Evolutionary conservation across 2,113 vertebrate species (phyloP).

Genomic region (human (Homo sapiens)): DNA sequence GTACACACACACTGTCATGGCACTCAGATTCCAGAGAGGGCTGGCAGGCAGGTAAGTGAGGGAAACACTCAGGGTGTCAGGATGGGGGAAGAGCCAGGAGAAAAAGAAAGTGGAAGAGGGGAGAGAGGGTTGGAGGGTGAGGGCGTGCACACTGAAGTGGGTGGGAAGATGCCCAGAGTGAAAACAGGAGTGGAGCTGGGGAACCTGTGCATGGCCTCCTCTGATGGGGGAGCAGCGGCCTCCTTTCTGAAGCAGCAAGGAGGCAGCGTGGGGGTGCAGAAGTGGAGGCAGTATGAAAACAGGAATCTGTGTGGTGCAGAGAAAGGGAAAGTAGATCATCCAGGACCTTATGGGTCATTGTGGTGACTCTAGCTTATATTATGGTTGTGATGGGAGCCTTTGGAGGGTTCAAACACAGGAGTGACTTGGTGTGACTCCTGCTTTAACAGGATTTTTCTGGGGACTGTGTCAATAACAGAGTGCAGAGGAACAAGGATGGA

Average conservation of each 20-base stretch:
- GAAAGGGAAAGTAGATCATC: neutral
- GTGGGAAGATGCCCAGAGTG: neutral
- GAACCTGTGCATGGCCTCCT: neutral
- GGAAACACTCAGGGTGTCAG: too few species aligned
- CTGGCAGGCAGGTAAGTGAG: neutral
- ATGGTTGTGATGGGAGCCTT: neutral
- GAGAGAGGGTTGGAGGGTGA: neutral
- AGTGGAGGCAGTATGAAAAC: neutral
- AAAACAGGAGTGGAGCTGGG: rapidly evolving
- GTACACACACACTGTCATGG: neutral
- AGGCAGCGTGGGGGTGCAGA: rapidly evolving
- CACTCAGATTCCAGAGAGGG: neutral
- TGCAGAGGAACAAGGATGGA: neutral
- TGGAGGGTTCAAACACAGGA: neutral
- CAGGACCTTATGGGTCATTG: neutral
- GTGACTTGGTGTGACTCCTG: neutral
- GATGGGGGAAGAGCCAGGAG: neutral
- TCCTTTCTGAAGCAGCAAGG: neutral
- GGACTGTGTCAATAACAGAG: neutral
- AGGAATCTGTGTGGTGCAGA: too few species aligned
- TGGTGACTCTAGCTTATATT: neutral
- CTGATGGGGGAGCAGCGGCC: too few species aligned
- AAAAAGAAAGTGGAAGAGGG: neutral
- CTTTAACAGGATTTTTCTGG: neutral
- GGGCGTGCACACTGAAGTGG: too few species aligned